Conservation (phyloP, 1,140 invertebrate genomes). For the Hyposmocoma kahamanoa region DNA sequence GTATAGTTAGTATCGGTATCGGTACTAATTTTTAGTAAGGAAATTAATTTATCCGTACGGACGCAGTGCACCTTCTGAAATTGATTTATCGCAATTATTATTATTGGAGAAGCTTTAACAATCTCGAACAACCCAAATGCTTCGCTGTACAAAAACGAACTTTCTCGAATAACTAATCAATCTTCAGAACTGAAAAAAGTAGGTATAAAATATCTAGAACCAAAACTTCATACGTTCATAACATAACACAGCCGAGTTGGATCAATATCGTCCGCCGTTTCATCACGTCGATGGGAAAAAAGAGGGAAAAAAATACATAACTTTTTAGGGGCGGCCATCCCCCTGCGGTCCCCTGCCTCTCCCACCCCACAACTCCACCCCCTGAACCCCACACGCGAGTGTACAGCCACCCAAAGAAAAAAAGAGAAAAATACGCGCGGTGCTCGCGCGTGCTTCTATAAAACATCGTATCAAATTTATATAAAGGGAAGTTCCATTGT, state of each 20-base stretch:
- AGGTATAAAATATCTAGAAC: too few relatives aligned
- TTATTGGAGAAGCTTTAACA: too few relatives aligned
- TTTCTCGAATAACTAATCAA: too few relatives aligned
- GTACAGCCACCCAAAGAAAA: slow-evolving; percentile 50
- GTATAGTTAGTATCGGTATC: too few relatives aligned
- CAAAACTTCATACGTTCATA: too few relatives aligned
- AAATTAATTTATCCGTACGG: too few relatives aligned
- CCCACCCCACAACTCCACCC: slow-evolving; percentile 25
- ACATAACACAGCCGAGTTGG: slow-evolving; percentile 40
- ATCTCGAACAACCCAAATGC: too few relatives aligned
- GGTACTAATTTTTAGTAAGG: too few relatives aligned
- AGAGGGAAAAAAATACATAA: slow-evolving; percentile 72
- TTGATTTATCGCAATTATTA: too few relatives aligned
- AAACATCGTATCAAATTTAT: slow-evolving; percentile 67
- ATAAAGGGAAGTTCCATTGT: slow-evolving; percentile 53
- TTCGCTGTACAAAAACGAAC: neutral
- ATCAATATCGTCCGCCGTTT: slow-evolving; percentile 64
- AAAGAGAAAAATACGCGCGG: slow-evolving; percentile 40
- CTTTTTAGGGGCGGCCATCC: slow-evolving; percentile 60
- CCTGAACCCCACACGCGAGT: slow-evolving; percentile 24
- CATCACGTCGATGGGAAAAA: slow-evolving; percentile 69
- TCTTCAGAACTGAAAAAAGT: too few relatives aligned
- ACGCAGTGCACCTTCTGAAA: too few relatives aligned
- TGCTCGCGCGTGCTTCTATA: slow-evolving; percentile 52
- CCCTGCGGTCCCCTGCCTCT: slow-evolving; percentile 26